Conservation (phyloP, 2,113 vertebrate genomes). For the Indri indri region DNA sequence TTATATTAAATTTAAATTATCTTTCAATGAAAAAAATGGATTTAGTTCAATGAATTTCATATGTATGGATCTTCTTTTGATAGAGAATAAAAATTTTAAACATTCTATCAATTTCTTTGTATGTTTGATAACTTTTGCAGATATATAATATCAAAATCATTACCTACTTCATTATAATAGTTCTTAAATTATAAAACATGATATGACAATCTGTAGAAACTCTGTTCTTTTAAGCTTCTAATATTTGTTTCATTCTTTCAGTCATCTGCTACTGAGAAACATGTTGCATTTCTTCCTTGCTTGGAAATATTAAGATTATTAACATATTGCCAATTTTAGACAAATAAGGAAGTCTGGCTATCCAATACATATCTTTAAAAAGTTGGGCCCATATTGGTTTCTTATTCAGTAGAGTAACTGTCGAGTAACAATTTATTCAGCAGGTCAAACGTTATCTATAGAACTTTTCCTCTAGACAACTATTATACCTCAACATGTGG, state of each 20-base stretch:
- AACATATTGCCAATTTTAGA: background rate
- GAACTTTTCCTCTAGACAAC: background rate
- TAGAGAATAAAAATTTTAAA: background rate
- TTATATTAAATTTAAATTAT: background rate
- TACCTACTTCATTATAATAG: background rate
- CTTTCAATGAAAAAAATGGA: background rate
- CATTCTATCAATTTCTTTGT: background rate
- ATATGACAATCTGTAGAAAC: background rate
- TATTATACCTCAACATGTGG: background rate
- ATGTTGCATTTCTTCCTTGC: background rate
- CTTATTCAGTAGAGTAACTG: background rate
- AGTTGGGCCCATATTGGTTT: background rate
- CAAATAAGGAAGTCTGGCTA: background rate
- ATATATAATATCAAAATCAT: background rate
- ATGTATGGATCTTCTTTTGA: background rate
- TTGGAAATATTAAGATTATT: constrained; percentile 31
- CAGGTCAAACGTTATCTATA: background rate
- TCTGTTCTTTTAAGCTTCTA: background rate
- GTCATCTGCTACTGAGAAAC: background rate
- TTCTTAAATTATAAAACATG: background rate
- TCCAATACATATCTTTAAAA: background rate
- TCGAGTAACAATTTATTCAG: background rate
- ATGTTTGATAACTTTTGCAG: background rate
- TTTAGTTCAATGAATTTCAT: background rate
- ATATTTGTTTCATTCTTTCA: constrained; percentile 5